Evolutionary conservation across 2,113 vertebrate species (phyloP).

Genomic region (Cynoglossus semilaevis): DNA sequence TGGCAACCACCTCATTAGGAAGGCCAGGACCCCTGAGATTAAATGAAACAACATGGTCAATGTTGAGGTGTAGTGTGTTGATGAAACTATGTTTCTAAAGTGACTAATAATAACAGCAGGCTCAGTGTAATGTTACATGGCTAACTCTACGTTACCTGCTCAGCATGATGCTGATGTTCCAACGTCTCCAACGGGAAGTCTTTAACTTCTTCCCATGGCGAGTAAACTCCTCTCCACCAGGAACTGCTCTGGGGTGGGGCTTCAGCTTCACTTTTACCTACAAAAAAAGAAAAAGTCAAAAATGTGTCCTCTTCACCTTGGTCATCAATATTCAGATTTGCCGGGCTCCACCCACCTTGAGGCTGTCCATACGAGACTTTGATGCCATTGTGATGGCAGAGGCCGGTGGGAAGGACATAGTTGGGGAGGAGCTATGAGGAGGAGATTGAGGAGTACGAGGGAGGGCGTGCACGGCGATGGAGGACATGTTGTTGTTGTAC

Average conservation of each 20-base stretch:
- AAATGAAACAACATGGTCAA: background rate
- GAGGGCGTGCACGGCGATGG: slow-evolving; percentile 87
- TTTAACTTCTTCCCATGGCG: slow-evolving; percentile 82
- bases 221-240: slow-evolving; percentile 61
- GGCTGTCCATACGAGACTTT: slow-evolving; percentile 81
- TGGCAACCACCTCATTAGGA: slow-evolving; percentile 28
- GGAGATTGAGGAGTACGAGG: slow-evolving; percentile 77
- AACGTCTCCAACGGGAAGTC: slow-evolving; percentile 89
- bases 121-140: slow-evolving; percentile 16
- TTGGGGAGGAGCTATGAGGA: slow-evolving; percentile 77
- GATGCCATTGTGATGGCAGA: slow-evolving; percentile 81
- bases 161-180: slow-evolving; percentile 86
- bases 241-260: slow-evolving; percentile 82
- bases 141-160: slow-evolving; percentile 68
- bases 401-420: slow-evolving; percentile 79
- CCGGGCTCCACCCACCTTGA: slow-evolving; percentile 76
- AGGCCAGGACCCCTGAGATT: slow-evolving; percentile 42
- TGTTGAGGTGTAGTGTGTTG: background rate
- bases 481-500: slow-evolving; percentile 90
- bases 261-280: slow-evolving; percentile 90
- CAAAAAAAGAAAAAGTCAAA: background rate
- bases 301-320: background rate
- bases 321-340: no score
- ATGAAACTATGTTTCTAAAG: no score
- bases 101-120: background rate